Base-by-base conservation (phyloP, 2,888 invertebrate genomes). In the Apotomis capreana region DNA sequence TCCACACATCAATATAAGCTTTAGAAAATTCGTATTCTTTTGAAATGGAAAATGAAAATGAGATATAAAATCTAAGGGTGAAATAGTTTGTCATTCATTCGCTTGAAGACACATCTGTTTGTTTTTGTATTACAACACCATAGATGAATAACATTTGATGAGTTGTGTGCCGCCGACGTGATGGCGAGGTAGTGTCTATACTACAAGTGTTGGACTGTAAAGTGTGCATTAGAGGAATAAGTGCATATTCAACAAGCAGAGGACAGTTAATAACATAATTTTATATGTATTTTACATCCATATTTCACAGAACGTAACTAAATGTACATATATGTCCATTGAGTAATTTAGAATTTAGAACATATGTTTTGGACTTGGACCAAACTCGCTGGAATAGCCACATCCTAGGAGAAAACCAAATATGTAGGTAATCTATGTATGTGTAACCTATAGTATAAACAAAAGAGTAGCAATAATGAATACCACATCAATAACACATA, bases 81-180 rank as follows among this genome's bases (percentile, higher is more conserved):
- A 46, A 46, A 46, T 9, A 46, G 9, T 46, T 46, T 46, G 46
- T 51, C 46, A 44, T 64, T 58, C 9, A 61, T 54, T 70, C 37
- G 40, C 52, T 69, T 51, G 37, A 6, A 51, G 26, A 36, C 5
- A 10, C 12, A 57, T 68, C 13, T 26, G 71, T 71, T 26, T 44
- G 68, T 62, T 44, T 13, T 44, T 67, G 26, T 65, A 68, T 71
- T 71, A 71, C 67, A 71, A 68, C 62, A 71, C 51, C 71, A 71
- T 67, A 57, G 49, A 71, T 57, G 67, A 68, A 58, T 26, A 62
- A 69, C 49, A 67, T 12, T 65, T 37, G 57, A 51, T 58, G 65
- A 37, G 55, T 62, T 51, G 49, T 49, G 49, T 49, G 49, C 49
- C 71, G 68, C 61, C 68, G 71, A 71, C 13, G 4, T 51, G 51